A percentile compares a stretch with the other conserved stretches of the same genome.
phyloP scores from a whole-genome alignment of 2,888 invertebrate species.

The Eristalis tenax region DNA sequence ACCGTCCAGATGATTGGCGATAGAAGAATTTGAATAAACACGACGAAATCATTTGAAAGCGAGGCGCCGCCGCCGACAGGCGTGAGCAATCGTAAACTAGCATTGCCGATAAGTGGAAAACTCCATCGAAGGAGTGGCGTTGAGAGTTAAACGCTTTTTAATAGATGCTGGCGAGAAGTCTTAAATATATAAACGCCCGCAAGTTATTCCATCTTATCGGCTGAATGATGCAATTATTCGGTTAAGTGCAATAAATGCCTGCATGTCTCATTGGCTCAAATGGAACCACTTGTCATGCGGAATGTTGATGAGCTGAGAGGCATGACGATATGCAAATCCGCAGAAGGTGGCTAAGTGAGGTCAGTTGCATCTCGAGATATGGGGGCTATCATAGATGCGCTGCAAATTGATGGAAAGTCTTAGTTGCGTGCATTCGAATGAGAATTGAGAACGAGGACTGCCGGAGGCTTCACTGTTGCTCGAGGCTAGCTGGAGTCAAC shows the following conservation, averaged over 20 bases:
- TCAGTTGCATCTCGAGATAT: not conserved
- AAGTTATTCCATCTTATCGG: not conserved
- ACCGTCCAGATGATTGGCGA: not conserved
- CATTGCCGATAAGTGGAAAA: not conserved
- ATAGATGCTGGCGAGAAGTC: not conserved
- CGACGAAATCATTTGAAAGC: not conserved
- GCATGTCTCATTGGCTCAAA: not conserved
- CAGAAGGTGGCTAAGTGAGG: not conserved
- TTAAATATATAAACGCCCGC: not conserved
- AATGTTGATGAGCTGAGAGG: not conserved
- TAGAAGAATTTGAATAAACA: not conserved
- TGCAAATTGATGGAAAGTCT: too few species aligned
- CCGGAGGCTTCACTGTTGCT: too few species aligned
- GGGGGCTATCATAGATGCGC: too few species aligned
- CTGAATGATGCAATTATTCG: not conserved
- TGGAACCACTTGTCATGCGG: not conserved
- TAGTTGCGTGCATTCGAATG: too few species aligned
- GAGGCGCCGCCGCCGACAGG: not conserved
- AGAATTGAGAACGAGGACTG: too few species aligned
- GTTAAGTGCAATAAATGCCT: not conserved
- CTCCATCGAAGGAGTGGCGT: not conserved
- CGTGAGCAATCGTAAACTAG: not conserved
- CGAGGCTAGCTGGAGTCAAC: too few species aligned
- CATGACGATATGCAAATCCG: not conserved
- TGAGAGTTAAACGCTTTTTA: not conserved